Evolutionary conservation across 2,797 vertebrate genomes (phyloP).

Genomic region (Artibeus lituratus): DNA sequence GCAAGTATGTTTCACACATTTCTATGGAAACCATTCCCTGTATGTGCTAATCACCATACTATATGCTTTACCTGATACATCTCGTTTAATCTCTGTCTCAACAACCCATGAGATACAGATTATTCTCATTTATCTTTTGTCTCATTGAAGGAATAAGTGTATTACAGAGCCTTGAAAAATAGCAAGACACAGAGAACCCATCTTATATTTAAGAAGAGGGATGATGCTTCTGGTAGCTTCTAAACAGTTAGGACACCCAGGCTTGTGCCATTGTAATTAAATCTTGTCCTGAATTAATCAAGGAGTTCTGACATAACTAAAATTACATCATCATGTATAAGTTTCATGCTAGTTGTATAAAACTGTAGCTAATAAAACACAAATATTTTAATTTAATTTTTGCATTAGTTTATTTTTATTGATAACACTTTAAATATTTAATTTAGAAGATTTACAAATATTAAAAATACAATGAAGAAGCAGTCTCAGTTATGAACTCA

Average conservation of each 20-base stretch:
- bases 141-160: background rate
- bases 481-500: background rate
- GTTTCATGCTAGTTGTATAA: background rate
- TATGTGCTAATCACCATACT: background rate
- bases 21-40: background rate
- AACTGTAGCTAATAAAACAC: background rate
- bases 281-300: background rate
- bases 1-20: background rate
- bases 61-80: background rate
- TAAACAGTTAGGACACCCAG: background rate
- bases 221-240: rapidly evolving
- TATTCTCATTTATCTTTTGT: background rate
- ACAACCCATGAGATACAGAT: background rate
- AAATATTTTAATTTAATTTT: background rate
- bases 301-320: background rate
- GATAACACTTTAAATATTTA: background rate
- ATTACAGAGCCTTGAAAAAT: background rate
- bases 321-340: background rate
- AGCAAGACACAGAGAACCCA: background rate
- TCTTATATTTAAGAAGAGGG: background rate
- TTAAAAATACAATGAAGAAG: background rate
- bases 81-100: background rate
- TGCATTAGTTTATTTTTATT: background rate
- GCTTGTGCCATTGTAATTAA: background rate
- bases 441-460: background rate